Evolutionary conservation across 2,797 vertebrate genomes (phyloP).

Genomic region (Eleutherodactylus coqui): DNA sequence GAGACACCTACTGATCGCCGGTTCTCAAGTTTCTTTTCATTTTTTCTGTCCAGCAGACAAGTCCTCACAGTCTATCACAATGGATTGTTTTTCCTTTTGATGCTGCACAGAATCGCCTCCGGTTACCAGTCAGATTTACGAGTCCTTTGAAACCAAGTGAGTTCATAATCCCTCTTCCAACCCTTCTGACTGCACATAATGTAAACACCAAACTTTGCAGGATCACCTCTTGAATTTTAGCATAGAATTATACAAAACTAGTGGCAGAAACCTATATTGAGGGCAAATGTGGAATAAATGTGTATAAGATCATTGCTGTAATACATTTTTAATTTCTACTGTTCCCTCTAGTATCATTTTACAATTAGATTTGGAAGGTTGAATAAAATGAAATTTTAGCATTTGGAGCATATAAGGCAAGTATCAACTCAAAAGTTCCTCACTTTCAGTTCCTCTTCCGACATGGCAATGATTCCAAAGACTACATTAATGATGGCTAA

Average conservation of each 20-base stretch:
- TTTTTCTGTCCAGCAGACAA: neutral
- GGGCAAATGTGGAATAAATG: rapidly evolving
- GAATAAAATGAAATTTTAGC: too few species aligned
- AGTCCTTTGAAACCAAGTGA: conserved; percentile 44
- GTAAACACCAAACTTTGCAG: neutral
- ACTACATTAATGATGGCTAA: too few species aligned
- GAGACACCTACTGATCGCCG: neutral
- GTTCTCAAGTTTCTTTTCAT: conserved; percentile 35
- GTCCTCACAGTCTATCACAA: conserved; percentile 13
- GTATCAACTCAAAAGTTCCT: too few species aligned
- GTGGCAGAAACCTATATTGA: neutral
- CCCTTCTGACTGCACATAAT: conserved; percentile 4
- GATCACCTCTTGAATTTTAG: neutral
- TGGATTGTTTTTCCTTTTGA: conserved; percentile 47
- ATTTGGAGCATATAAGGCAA: too few species aligned
- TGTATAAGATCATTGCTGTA: too few species aligned
- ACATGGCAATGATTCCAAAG: too few species aligned
- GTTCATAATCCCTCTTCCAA: conserved; percentile 34
- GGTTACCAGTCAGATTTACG: conserved; percentile 31
- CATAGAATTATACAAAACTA: neutral
- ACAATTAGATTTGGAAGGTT: too few species aligned
- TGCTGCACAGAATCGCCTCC: conserved; percentile 34
- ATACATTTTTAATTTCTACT: neutral
- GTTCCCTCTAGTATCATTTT: too few species aligned
- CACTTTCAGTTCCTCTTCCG: too few species aligned